These are phyloP conservation scores for Drosophila leontia DNA, from an alignment of 1,140 invertebrate genomes.

Conservation along the genomic window DNA sequence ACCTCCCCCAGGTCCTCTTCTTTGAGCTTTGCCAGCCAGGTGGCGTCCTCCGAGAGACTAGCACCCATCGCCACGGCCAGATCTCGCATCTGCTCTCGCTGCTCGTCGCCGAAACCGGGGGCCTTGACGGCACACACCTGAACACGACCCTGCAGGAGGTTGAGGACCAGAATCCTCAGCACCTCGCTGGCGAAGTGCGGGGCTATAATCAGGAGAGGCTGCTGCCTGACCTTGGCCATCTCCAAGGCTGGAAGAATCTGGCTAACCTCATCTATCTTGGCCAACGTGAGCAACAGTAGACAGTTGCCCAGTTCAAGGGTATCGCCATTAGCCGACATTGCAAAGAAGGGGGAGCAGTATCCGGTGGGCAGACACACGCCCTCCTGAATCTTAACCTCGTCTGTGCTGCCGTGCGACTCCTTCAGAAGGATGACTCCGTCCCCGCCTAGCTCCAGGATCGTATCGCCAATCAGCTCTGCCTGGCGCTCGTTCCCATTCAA, in stretches of 20 bases:
- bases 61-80: conserved; percentile 34
- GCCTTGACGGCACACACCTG: conserved; percentile 91
- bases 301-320: conserved; percentile 96
- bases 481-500: conserved; percentile 96
- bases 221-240: conserved; percentile 92
- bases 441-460: conserved; percentile 92
- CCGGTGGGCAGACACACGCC: conserved; percentile 98
- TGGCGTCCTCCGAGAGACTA: conserved; percentile 80
- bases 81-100: conserved; percentile 85
- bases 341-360: conserved; percentile 98
- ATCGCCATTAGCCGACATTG: conserved; percentile 94
- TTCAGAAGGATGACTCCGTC: conserved; percentile 98
- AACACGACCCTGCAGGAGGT: conserved; percentile 89
- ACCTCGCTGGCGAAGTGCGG: conserved; percentile 93
- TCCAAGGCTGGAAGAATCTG: conserved; percentile 96
- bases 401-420: conserved; percentile 95
- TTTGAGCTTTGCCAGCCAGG: conserved; percentile 86
- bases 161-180: conserved; percentile 91
- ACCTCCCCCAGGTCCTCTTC: conserved; percentile 87
- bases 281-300: conserved; percentile 92
- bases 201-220: conserved; percentile 91
- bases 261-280: conserved; percentile 96
- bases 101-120: conserved; percentile 91
- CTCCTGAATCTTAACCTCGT: conserved; percentile 96
- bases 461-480: conserved; percentile 96